These are phyloP conservation scores for Beroe forskalii DNA, from an alignment of 37 sponge, comb jelly and placozoan species.

Conservation along the genomic window DNA sequence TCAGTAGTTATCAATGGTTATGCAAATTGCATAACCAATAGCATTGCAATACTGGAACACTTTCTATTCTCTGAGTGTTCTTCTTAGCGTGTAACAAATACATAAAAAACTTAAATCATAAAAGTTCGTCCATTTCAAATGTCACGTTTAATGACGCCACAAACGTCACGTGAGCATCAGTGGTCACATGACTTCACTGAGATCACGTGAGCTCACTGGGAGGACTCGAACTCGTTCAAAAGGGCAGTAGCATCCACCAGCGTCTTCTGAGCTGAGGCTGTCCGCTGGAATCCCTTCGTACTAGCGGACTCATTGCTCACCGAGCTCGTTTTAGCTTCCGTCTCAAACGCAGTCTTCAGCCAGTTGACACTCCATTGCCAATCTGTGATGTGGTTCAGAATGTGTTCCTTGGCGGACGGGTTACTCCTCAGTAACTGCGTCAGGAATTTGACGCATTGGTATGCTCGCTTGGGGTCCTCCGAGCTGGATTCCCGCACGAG, in stretches of 20 bases:
- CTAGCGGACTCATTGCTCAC: conserved; percentile 84
- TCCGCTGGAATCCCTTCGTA: conserved; percentile 82
- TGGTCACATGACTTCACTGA: too few species aligned
- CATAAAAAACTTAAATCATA: too few species aligned
- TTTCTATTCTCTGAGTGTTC: too few species aligned
- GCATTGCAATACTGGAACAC: too few species aligned
- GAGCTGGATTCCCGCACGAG: conserved; percentile 70
- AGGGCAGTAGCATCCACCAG: conserved; percentile 49
- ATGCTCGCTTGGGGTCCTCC: conserved; percentile 80
- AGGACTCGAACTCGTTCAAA: conserved; percentile 39
- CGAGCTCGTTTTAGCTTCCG: conserved; percentile 44
- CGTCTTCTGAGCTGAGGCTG: conserved; percentile 85
- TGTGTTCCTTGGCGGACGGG: conserved; percentile 52
- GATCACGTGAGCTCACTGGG: too few species aligned
- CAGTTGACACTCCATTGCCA: conserved; percentile 66
- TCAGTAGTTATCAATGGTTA: too few species aligned
- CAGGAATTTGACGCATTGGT: conserved; percentile 91
- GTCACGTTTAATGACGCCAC: too few species aligned
- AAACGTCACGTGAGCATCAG: too few species aligned
- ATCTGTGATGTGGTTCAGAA: conserved; percentile 20
- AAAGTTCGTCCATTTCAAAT: too few species aligned
- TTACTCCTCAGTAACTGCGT: conserved; percentile 62
- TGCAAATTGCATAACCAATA: too few species aligned
- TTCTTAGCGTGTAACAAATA: too few species aligned
- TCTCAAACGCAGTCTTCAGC: conserved; percentile 57